Percentiles rank a stretch among this genome's conserved stretches.
These are phyloP conservation scores for Pterostichus madidus DNA, from an alignment of 2,888 invertebrate genomes.

Conservation along the genomic window DNA sequence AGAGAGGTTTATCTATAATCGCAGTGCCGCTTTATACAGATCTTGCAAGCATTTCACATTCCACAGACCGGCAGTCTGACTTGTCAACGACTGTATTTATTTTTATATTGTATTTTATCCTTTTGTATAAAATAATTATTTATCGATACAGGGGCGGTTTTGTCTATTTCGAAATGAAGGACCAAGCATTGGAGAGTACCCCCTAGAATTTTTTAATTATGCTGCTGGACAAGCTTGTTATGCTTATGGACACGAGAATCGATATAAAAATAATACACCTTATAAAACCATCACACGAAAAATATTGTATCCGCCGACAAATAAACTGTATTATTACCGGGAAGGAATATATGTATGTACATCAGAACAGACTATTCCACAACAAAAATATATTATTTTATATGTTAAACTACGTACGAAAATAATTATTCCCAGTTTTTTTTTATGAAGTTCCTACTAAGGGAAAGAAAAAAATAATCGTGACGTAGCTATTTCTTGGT, in stretches of 20 bases:
- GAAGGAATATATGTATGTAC: constrained; percentile 15
- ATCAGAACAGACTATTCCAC: too few relatives aligned
- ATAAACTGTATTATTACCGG: neutral
- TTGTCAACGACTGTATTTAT: too few relatives aligned
- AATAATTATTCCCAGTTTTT: too few relatives aligned
- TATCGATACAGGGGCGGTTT: constrained; percentile 19
- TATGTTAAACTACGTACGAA: too few relatives aligned
- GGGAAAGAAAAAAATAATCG: too few relatives aligned
- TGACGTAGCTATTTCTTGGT: too few relatives aligned
- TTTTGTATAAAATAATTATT: neutral
- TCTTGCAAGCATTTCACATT: too few relatives aligned
- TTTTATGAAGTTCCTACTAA: too few relatives aligned
- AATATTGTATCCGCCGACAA: neutral
- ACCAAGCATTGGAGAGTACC: constrained; percentile 2
- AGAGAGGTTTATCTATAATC: too few relatives aligned
- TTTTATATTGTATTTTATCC: neutral
- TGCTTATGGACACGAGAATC: constrained; percentile 16
- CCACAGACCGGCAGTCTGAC: too few relatives aligned
- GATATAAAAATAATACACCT: constrained; percentile 22
- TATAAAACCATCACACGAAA: neutral
- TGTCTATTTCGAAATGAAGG: constrained; percentile 66
- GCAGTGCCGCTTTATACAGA: too few relatives aligned
- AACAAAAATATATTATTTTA: too few relatives aligned
- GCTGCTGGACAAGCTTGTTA: constrained; percentile 67
- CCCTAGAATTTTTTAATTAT: constrained; percentile 64